Evolutionary conservation across 2,888 invertebrate species (phyloP), one percentile per base, ranked within the genome.

Genomic region (Myopa testacea): DNA sequence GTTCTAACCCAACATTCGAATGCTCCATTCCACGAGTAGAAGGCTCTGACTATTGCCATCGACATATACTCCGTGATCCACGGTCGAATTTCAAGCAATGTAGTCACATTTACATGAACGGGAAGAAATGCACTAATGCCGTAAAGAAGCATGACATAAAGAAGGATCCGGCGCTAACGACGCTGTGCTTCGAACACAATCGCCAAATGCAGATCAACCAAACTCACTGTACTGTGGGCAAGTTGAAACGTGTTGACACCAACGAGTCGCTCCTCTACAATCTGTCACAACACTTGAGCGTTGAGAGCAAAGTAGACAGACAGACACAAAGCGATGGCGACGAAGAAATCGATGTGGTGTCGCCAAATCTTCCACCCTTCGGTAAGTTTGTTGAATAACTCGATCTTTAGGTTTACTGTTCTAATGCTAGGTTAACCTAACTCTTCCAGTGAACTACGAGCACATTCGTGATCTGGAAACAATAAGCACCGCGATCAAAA

Each of bases 1-100:
- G 94, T 82, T 90, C 91, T 0, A 93, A 94, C 88, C 89, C 92
- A 52, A 90, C 91, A 0, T 94, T 93, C 84, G 92, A 93, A 78
- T 95, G 95, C 82, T 91, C 91, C 0, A 91, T 93, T 45, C 91
- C 93, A 0, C 92, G 93, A 67, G 87, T 96, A 0, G 92, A 94
- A 10, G 94, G 94, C 0, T 93, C 94, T 80, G 92, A 93, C 79
- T 95, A 93, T 88, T 98, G 98, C 86, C 91, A 92, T 5, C 91
- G 93, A 4, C 98, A 98, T 84, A 95, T 98, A 80, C 90, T 97
- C 72, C 93, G 94, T 82, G 98, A 98, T 87, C 92, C 94, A 7
- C 91, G 90, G 14, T 96, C 97, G 0, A 96, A 97, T 0, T 98
- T 93, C 87, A 93, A 93, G 80, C 95, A 94, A 82, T 98, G 98